phyloP scores from a whole-genome alignment of 2,888 invertebrate genomes.

The Himalopsyche anomala region DNA sequence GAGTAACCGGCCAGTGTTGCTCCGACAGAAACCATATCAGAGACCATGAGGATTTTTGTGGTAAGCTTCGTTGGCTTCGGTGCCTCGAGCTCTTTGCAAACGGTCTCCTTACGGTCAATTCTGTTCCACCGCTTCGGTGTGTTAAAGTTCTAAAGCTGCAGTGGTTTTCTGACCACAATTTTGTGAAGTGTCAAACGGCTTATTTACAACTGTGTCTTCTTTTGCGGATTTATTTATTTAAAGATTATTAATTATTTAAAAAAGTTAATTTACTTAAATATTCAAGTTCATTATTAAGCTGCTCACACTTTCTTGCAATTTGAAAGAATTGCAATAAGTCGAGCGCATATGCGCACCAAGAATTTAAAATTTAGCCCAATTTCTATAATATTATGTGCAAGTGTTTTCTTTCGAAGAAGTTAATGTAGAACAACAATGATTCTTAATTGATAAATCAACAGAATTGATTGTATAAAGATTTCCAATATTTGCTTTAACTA shows the following conservation, averaged over 20 bases:
- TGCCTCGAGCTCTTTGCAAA: conserved; percentile 36
- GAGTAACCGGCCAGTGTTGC: conserved; percentile 59
- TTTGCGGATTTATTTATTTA: not conserved
- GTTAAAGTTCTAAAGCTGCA: not conserved
- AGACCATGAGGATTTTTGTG: conserved; percentile 65
- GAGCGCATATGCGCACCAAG: not conserved
- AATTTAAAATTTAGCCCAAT: not conserved
- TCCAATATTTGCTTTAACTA: not conserved
- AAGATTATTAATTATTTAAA: not conserved
- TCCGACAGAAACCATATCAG: conserved; percentile 57
- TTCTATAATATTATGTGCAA: not conserved
- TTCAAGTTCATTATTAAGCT: not conserved
- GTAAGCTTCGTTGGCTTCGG: conserved; percentile 58
- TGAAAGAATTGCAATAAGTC: not conserved
- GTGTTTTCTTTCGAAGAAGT: not conserved
- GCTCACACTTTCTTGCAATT: not conserved
- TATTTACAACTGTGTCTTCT: conserved; percentile 6
- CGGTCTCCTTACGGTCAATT: conserved; percentile 47
- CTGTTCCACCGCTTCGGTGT: conserved; percentile 47
- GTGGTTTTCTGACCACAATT: conserved; percentile 1
- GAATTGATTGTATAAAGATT: conserved; percentile 12
- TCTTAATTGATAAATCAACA: not conserved
- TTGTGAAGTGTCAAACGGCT: conserved; percentile 32
- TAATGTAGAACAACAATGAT: not conserved
- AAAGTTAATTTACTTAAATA: not conserved